phyloP scores from a whole-genome alignment of 2,113 vertebrate species.

The Tetraodon nigroviridis region DNA sequence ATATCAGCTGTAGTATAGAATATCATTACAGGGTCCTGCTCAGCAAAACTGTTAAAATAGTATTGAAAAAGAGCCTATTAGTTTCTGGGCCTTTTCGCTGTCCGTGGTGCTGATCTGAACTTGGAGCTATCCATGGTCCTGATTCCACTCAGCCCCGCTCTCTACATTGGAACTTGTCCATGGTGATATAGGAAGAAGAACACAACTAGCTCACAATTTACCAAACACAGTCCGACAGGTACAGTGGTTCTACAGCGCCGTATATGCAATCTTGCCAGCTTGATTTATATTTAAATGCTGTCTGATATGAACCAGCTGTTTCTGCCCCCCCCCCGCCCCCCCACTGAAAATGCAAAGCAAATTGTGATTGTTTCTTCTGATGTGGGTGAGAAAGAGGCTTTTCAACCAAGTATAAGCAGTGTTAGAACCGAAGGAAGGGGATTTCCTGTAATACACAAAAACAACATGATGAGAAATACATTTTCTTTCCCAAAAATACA shows the following conservation, averaged over 20 bases:
- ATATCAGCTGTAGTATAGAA: no score
- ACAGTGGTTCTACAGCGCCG: background rate
- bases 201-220: conserved; percentile 7
- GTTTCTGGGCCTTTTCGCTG: no score
- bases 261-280: conserved; percentile 12
- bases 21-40: no score
- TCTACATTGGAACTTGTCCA: conserved; percentile 8
- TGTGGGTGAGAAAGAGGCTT: background rate
- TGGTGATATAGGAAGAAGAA: conserved; percentile 9
- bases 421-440: no score
- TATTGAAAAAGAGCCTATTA: background rate
- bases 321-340: background rate
- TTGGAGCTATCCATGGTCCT: conserved; percentile 17
- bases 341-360: background rate
- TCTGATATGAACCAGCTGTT: conserved; percentile 8
- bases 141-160: no score
- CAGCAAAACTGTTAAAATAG: background rate
- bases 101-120: no score
- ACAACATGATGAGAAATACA: no score
- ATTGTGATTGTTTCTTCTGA: background rate
- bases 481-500: conserved; percentile 5
- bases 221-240: conserved; percentile 11
- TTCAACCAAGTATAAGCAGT: no score
- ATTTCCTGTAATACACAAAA: no score
- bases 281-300: conserved; percentile 17